Evolutionary conservation across 2,888 invertebrate species (phyloP).

Genomic region (Clistopyga incitator): DNA sequence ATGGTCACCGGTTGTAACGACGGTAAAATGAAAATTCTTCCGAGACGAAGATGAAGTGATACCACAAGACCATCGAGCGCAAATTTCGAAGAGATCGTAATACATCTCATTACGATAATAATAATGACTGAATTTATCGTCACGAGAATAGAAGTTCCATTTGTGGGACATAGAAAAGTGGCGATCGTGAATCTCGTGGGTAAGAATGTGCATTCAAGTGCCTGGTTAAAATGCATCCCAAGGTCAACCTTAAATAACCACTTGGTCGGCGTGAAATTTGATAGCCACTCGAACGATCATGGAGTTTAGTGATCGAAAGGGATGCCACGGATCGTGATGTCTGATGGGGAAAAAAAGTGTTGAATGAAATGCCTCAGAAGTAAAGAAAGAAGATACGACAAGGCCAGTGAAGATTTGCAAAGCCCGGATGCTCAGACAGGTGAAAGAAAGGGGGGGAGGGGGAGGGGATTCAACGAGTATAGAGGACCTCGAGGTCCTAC

Average conservation of each 20-base stretch:
- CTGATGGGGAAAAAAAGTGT: conserved; percentile 31
- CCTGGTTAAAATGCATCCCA: background rate
- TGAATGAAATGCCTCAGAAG: conserved; percentile 29
- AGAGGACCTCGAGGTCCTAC: conserved; percentile 8
- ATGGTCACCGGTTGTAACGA: background rate
- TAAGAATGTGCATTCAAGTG: background rate
- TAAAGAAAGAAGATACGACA: conserved; percentile 32
- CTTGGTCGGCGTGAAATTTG: background rate
- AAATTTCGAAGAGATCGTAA: background rate
- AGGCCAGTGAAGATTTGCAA: conserved; percentile 63
- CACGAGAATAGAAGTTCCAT: too few species aligned
- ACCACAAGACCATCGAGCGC: background rate
- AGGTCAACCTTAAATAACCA: background rate
- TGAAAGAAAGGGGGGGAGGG: conserved; percentile 70
- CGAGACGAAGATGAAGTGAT: background rate
- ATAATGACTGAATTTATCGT: background rate
- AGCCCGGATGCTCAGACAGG: conserved; percentile 66
- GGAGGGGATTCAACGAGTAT: conserved; percentile 14
- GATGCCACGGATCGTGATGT: background rate
- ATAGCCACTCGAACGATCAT: conserved; percentile 2
- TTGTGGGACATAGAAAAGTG: too few species aligned
- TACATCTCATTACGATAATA: background rate
- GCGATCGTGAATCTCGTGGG: background rate
- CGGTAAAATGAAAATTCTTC: background rate
- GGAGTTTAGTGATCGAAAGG: background rate